phyloP scores from a whole-genome alignment of 1,140 invertebrate genomes.

The Drosophila santomea region DNA sequence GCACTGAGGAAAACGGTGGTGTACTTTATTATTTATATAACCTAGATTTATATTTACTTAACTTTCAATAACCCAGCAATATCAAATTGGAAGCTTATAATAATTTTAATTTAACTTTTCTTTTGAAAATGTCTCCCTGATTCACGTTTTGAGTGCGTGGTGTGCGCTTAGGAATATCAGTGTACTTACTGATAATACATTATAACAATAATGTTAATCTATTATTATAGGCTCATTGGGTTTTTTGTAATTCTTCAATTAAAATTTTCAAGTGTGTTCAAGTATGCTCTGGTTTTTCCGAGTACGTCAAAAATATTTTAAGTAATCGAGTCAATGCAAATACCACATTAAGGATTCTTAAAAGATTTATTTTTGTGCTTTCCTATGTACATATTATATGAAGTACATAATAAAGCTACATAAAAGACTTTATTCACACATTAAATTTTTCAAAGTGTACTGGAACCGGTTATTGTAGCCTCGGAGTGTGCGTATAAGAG shows the following conservation, averaged over 20 bases:
- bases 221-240: too few species aligned
- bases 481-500: constrained; percentile 37
- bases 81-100: too few species aligned
- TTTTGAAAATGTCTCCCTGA: not conserved
- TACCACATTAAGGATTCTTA: too few species aligned
- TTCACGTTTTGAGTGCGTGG: not conserved
- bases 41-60: too few species aligned
- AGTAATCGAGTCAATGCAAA: too few species aligned
- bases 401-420: not conserved
- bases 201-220: not conserved
- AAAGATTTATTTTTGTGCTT: too few species aligned
- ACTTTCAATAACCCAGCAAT: too few species aligned
- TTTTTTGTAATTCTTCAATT: too few species aligned
- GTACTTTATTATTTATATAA: too few species aligned
- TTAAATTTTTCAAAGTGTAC: not conserved
- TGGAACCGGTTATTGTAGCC: not conserved
- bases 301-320: too few species aligned
- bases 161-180: not conserved
- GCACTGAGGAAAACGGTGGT: constrained; percentile 15
- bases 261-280: too few species aligned
- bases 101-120: not conserved
- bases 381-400: not conserved
- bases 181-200: not conserved
- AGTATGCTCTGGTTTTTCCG: too few species aligned
- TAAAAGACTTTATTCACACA: not conserved